A percentile compares a stretch with the other conserved stretches of the same genome.
phyloP scores from a whole-genome alignment of 2,888 invertebrate species.

The Clivina fossor region DNA sequence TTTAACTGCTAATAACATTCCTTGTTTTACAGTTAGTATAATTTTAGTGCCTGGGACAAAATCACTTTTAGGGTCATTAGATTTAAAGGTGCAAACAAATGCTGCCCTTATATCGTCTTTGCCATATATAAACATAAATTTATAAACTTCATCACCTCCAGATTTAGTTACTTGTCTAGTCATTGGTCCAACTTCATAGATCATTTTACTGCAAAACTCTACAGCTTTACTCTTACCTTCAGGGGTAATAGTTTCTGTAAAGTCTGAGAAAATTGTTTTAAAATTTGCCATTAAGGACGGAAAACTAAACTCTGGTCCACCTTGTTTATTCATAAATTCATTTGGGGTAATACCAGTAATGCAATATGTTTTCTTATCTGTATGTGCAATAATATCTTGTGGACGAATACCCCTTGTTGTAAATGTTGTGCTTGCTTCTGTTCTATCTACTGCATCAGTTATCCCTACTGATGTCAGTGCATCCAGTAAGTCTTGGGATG shows the following conservation, averaged over 20 bases:
- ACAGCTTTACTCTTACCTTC: neutral
- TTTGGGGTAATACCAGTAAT: neutral
- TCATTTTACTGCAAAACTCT: conserved; percentile 4
- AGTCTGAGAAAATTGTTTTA: neutral
- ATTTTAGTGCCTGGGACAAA: no score
- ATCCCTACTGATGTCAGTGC: neutral
- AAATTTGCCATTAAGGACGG: neutral
- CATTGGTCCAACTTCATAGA: conserved; percentile 8
- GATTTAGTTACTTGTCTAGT: conserved; percentile 11
- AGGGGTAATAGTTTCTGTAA: neutral
- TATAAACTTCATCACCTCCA: conserved; percentile 9
- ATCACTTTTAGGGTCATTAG: neutral
- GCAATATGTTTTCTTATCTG: conserved; percentile 1
- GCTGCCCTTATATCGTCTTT: neutral
- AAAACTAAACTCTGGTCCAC: conserved; percentile 8
- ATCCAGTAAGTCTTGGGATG: conserved; percentile 5
- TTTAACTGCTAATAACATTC: no score
- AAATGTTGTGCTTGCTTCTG: neutral
- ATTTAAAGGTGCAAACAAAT: conserved; percentile 10
- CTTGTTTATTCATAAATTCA: conserved; percentile 2
- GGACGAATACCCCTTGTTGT: neutral
- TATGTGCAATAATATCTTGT: neutral
- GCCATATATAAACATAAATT: conserved; percentile 2
- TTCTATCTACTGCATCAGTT: neutral
- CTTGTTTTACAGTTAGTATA: no score